phyloP scores from a whole-genome alignment of 2,113 vertebrate species.

The Cochlearius cochlearius region DNA sequence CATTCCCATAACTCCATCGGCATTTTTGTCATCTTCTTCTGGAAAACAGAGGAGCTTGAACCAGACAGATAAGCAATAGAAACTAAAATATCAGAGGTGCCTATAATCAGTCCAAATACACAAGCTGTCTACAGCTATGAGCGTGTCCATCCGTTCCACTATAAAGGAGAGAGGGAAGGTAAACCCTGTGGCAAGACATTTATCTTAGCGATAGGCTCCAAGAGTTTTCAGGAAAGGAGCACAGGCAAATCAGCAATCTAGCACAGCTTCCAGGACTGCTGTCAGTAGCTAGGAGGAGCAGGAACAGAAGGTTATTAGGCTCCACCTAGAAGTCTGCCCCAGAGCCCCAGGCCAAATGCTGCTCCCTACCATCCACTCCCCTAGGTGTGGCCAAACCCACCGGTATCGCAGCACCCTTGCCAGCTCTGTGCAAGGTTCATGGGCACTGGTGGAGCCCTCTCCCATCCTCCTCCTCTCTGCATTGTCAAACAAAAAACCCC shows the following conservation, averaged over 20 bases:
- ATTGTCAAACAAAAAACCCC: not conserved
- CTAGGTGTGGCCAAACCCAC: not conserved
- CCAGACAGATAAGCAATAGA: not conserved
- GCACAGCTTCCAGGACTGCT: not conserved
- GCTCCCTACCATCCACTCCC: conserved; percentile 1
- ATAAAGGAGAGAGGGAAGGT: not conserved
- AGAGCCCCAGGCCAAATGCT: not conserved
- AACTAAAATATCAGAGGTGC: not conserved
- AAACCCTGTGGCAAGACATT: not conserved
- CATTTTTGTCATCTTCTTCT: not conserved
- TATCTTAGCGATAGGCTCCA: not conserved
- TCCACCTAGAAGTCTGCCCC: conserved; percentile 8
- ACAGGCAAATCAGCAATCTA: not conserved
- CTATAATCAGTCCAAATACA: not conserved
- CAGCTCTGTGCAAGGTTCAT: conserved; percentile 32
- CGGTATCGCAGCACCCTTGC: rapidly evolving
- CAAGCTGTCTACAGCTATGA: not conserved
- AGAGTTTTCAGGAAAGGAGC: not conserved
- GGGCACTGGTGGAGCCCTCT: not conserved
- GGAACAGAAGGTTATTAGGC: not conserved
- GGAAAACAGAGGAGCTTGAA: not conserved
- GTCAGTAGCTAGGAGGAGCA: not conserved
- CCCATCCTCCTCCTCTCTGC: not conserved
- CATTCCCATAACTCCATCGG: not conserved
- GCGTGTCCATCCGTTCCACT: not conserved